phyloP scores from a whole-genome alignment of 2,113 vertebrate genomes.

The Peromyscus polionotus region DNA sequence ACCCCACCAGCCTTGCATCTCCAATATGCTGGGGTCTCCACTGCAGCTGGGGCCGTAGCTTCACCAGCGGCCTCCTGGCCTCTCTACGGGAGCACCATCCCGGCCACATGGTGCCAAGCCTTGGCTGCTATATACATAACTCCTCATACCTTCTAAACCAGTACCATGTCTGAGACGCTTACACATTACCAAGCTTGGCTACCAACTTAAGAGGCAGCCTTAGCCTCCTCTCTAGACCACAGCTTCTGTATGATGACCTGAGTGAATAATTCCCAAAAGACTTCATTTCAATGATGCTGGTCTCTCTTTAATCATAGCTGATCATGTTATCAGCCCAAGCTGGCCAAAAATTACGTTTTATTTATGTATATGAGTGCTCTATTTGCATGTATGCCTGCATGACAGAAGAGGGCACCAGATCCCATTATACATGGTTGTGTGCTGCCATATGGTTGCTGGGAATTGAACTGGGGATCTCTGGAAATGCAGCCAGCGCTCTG shows the following conservation, averaged over 20 bases:
- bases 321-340: neutral
- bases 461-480: neutral
- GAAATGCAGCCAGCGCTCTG: neutral
- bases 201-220: neutral
- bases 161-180: neutral
- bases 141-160: neutral
- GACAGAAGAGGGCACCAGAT: too few relatives aligned
- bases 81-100: neutral
- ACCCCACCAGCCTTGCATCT: neutral
- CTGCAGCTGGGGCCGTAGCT: neutral
- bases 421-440: neutral
- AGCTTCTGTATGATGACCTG: neutral
- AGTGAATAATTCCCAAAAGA: neutral
- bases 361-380: too few relatives aligned
- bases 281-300: neutral
- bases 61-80: neutral
- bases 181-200: neutral
- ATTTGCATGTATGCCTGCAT: too few relatives aligned
- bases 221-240: neutral
- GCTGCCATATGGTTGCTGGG: neutral
- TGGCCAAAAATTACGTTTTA: neutral
- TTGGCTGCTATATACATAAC: too few relatives aligned
- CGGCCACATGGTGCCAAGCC: too few relatives aligned
- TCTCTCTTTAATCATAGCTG: neutral
- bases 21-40: neutral